Base-by-base conservation (phyloP, 2,113 vertebrate species). In the Leucopternis melanops region DNA sequence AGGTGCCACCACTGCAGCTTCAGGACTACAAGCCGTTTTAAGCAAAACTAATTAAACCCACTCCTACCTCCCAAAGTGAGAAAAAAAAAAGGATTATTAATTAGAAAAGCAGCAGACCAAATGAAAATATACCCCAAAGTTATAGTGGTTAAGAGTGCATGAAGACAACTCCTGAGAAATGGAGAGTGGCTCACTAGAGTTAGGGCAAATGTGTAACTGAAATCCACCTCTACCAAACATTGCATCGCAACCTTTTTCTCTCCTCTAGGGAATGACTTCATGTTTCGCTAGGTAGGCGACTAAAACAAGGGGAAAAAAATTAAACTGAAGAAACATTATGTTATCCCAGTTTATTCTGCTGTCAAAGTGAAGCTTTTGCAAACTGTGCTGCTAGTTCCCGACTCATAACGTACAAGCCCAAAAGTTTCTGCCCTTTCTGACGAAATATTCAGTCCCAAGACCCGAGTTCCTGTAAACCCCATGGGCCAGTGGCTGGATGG, bases 141-240 rank as follows among this genome's bases (percentile, higher is more conserved):
- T 19, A 31, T 0, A 36, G 3, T 3, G 5, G n/a, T 29, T 54
- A 66, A 59, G 54, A 72, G 13, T 31, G 25, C 20, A 7, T 4
- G 4, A 58, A 63, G 23, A 36, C 27, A 65, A 18, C 15, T 25
- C 14, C 11, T 8, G 25, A 49, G 40, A 59, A 18, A 66, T 3
- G 6, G 16, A 71, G 14, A 58, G 58, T 16, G 13, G 45, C 6
- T 65, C 50, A 18, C 16, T 36, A 4, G 1, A 72, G 25, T 17
- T 6, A 31, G 25, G 31, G 6, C 12, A 67, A 57, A 84, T 50
- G 21, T 10, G 1, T 40, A 75, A 83, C 22, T 47, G 36, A 52
- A 67, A 62, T 32, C 55, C 9, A n/a, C 11, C 29, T 27, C 81
- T 23, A 20, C 21, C 16, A 34, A 47, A 55, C 17, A 11, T 1